These are phyloP conservation scores for Hylia prasina DNA, from an alignment of 2,113 vertebrate genomes.

Conservation along the genomic window DNA sequence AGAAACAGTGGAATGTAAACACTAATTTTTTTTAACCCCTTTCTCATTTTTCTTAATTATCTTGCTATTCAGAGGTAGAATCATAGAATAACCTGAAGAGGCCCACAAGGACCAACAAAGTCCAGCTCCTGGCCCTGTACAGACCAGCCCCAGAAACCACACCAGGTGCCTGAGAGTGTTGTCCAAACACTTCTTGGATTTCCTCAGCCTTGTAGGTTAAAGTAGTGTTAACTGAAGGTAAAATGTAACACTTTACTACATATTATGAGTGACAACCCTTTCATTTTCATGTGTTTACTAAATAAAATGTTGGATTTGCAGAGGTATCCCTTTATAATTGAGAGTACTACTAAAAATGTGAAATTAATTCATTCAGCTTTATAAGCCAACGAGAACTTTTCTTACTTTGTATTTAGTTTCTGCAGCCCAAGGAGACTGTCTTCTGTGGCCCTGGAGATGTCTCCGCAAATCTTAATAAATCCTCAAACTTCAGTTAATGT, in stretches of 20 bases:
- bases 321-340: background rate
- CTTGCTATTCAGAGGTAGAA: background rate
- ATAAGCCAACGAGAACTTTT: background rate
- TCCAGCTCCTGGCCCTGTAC: background rate
- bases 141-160: background rate
- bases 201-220: background rate
- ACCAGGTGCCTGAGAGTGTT: no score
- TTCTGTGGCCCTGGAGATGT: background rate
- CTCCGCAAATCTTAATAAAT: conserved; percentile 35
- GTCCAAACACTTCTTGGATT: background rate
- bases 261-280: background rate
- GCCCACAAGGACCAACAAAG: background rate
- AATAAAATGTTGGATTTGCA: background rate
- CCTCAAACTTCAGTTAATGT: conserved; percentile 27
- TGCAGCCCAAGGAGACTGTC: background rate
- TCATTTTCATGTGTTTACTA: background rate
- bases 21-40: rapidly evolving
- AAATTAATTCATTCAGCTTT: background rate
- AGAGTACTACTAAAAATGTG: background rate
- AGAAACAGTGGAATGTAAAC: background rate
- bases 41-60: background rate
- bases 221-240: background rate
- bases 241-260: background rate
- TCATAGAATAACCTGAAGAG: background rate
- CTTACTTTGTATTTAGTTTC: background rate